Evolutionary conservation across 2,113 vertebrate species (phyloP).

Genomic region (Prunella himalayana): DNA sequence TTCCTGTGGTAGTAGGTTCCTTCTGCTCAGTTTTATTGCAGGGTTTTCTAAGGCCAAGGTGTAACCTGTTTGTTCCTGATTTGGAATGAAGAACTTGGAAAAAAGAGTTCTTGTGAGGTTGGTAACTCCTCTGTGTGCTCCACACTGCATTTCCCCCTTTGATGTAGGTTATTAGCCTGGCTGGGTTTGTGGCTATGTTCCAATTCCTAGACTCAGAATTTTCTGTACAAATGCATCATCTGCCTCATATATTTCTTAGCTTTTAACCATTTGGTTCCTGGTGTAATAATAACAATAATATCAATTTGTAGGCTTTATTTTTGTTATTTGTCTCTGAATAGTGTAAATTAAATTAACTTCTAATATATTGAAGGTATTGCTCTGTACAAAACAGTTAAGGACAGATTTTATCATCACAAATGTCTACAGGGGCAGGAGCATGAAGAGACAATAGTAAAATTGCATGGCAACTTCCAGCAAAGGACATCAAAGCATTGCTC

Average conservation of each 20-base stretch:
- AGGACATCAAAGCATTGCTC: not conserved
- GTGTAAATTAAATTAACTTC: not conserved
- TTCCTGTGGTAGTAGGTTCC: not conserved
- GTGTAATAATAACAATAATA: not conserved
- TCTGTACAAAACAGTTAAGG: not conserved
- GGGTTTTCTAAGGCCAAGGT: not conserved
- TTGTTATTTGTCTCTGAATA: not conserved
- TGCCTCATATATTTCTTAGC: not conserved
- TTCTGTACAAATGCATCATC: not conserved
- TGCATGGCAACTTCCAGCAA: not conserved
- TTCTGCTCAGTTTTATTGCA: not conserved
- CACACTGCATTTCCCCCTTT: not conserved
- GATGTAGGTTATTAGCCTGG: not conserved
- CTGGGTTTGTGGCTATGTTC: not conserved
- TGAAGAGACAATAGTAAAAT: not conserved
- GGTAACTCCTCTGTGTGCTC: not conserved
- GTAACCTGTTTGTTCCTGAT: not conserved
- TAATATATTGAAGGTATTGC: not conserved
- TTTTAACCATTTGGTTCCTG: not conserved
- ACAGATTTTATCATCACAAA: not conserved
- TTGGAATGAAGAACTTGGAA: not conserved
- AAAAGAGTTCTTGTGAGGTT: not conserved
- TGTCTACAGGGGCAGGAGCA: not conserved
- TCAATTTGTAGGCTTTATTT: not conserved
- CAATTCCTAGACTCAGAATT: not conserved